phyloP scores from a whole-genome alignment of 1,140 invertebrate genomes.

The Macrotrachela quadricornifera region DNA sequence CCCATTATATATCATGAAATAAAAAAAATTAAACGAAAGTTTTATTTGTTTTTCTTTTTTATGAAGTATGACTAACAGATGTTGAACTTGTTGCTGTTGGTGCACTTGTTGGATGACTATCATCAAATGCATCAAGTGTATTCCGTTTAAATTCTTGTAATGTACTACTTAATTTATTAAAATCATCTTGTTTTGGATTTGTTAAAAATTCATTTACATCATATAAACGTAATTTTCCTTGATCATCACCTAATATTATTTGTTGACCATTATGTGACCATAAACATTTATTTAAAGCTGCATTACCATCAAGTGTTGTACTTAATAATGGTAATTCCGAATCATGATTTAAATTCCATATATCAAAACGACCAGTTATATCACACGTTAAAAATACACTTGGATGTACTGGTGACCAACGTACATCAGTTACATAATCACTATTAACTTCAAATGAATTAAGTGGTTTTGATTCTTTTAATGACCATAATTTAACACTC shows the following conservation, averaged over 20 bases:
- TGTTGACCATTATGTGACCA: constrained; percentile 81
- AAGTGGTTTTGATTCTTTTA: constrained; percentile 61
- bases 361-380: constrained; percentile 65
- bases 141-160: background rate
- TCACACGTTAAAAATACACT: constrained; percentile 86
- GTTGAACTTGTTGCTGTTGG: too few species aligned
- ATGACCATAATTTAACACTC: constrained; percentile 79
- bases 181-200: background rate
- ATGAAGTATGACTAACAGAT: too few species aligned
- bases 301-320: constrained; percentile 52
- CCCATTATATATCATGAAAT: too few species aligned
- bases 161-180: background rate
- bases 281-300: constrained; percentile 66
- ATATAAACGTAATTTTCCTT: constrained; percentile 76
- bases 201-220: constrained; percentile 55
- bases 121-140: too few species aligned
- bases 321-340: constrained; percentile 53
- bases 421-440: constrained; percentile 87
- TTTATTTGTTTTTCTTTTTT: too few species aligned
- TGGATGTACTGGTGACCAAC: constrained; percentile 92
- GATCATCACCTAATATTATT: constrained; percentile 74
- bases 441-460: constrained; percentile 93
- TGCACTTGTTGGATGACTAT: too few species aligned
- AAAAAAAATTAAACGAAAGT: too few species aligned
- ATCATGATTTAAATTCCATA: constrained; percentile 91